phyloP scores from a whole-genome alignment of 2,113 vertebrate genomes.

The Carassius carassius region DNA sequence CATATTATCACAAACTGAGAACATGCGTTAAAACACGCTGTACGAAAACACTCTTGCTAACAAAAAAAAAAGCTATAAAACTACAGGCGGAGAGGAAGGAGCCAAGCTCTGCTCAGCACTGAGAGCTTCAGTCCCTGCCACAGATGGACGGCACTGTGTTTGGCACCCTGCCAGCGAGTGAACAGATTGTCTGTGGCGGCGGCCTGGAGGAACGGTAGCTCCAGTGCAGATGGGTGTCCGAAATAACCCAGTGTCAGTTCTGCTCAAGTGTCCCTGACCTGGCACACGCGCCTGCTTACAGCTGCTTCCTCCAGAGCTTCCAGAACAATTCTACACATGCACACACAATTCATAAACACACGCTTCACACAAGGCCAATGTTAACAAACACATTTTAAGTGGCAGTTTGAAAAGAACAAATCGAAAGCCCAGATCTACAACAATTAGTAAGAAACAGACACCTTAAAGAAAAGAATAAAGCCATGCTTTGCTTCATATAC shows the following conservation, averaged over 20 bases:
- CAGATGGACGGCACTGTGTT: slow-evolving; percentile 81
- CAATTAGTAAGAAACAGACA: no score
- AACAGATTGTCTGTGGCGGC: slow-evolving; percentile 90
- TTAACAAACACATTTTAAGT: slow-evolving; percentile 27
- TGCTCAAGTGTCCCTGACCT: slow-evolving; percentile 88
- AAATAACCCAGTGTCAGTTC: slow-evolving; percentile 92
- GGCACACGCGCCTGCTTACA: slow-evolving; percentile 86
- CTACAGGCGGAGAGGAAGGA: slow-evolving; percentile 48
- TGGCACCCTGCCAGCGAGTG: slow-evolving; percentile 79
- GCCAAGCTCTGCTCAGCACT: slow-evolving; percentile 32
- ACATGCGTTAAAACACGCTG: neutral
- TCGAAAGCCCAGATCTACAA: neutral
- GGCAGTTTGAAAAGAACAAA: neutral
- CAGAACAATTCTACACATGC: slow-evolving; percentile 51
- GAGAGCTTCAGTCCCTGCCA: slow-evolving; percentile 69
- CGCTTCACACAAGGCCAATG: slow-evolving; percentile 16
- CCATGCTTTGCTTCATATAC: neutral
- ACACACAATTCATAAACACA: slow-evolving; percentile 34
- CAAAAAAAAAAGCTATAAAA: slow-evolving; percentile 45
- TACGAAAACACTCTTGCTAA: slow-evolving; percentile 20
- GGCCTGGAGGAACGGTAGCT: slow-evolving; percentile 83
- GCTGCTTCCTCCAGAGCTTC: slow-evolving; percentile 87
- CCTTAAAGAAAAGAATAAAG: neutral
- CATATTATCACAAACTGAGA: neutral
- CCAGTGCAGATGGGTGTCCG: slow-evolving; percentile 93